Evolutionary conservation across 2,797 vertebrate genomes (phyloP), one percentile per base, ranked within the genome.

Genomic region (Clarias pachynema): DNA sequence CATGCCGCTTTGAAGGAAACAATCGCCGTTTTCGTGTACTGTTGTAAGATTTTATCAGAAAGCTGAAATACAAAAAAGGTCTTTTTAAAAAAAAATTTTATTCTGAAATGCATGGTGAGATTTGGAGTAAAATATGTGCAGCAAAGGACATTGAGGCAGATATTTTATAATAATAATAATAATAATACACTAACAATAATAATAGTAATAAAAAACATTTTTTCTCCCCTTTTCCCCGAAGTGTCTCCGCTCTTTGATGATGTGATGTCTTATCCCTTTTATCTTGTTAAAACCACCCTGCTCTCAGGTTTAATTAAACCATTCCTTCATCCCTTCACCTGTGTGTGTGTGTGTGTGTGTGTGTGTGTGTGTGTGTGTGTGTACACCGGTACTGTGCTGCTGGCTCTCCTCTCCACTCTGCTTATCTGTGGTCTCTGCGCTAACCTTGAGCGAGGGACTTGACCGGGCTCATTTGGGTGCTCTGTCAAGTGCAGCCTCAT

Each of bases 301-400:
- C 87, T 80, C 93, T 95, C 93, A 87, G 90, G 85, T 88, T 92
- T 93, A 93, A 90, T 91, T 92, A 93, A 92, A 94, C 91, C 92
- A 89, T 78, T 86, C 81, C 82, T 85, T 82, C 77, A 80, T 68
- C 68, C 72, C 24, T 65, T 80, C 12, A 53, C 26, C 92, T 94
- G 37, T 65, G 60, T 44, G 78, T 65, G 78, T 59, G 26, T 34
- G 26, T 34, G 74, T 78, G 75, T 15, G 53, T 57, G 49, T 57
- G 73, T 74, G 72, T 56, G 44, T 29, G 73, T 57, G n/a, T 57
- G 53, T 34, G 53, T 31, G 72, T 53, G 53, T 57, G 49, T 37
- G 29, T 7, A 44, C 79, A 73, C 68, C 4, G 60, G 18, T 22
- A 26, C 66, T 59, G 2, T 20, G 22, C 24, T 57, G 5, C 24